Percentiles rank a stretch among this genome's conserved stretches.
Conservation (phyloP, 2,797 vertebrate species). For the Harpagifer antarcticus region DNA sequence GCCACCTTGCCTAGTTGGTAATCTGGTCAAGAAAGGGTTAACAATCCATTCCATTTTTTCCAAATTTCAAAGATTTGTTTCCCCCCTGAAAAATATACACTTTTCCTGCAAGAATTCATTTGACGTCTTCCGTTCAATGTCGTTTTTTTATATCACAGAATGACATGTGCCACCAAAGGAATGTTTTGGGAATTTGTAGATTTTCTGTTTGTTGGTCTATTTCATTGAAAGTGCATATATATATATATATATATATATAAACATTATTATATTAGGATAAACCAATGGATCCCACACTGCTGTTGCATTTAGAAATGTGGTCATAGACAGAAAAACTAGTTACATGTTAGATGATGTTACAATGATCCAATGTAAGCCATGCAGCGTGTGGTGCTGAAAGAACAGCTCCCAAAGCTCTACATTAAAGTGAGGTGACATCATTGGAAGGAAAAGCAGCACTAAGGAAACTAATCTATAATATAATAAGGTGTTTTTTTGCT, state of each 20-base stretch:
- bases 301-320: neutral
- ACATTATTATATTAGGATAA: neutral
- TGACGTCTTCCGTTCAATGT: neutral
- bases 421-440: neutral
- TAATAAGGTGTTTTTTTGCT: neutral
- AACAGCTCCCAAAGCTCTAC: neutral
- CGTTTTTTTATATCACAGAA: neutral
- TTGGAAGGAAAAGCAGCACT: neutral
- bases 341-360: neutral
- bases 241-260: neutral
- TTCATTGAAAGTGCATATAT: neutral
- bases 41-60: no score
- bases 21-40: no score
- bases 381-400: conserved; percentile 22
- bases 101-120: neutral
- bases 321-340: neutral
- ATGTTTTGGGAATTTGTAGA: neutral
- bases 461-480: neutral
- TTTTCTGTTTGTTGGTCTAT: rapidly evolving
- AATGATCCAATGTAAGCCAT: neutral
- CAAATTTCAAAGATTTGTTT: no score
- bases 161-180: neutral
- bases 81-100: neutral
- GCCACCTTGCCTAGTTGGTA: no score
- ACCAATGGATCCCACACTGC: neutral